Base-by-base conservation (phyloP, 2,797 vertebrate species). In the Sphenodon punctatus region DNA sequence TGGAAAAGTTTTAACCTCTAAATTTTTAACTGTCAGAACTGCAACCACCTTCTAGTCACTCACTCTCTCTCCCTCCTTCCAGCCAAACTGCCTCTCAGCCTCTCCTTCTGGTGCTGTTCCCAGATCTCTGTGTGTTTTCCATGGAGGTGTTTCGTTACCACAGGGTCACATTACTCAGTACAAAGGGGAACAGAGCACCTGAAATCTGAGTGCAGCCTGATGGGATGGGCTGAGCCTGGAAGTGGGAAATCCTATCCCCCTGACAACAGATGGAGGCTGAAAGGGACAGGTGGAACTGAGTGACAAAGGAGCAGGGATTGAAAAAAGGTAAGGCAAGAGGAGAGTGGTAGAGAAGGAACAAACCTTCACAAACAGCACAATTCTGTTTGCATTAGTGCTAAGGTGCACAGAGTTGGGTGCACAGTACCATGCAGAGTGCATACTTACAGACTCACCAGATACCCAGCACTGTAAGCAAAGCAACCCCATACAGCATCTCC, bases 51-150 rank as follows among this genome's bases (percentile, higher is more conserved):
- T n/a, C n/a, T 10, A 1, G 22, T 42, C 17, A 0, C 2, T 17
- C 38, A 19, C 41, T 45, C 36, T 13, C 13, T 20, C 25, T 6
- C 16, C 2, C 7, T 42, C 51, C 30, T 30, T 25, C 10, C 10
- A 15, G 5, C 13, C 6, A 32, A 4, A 42, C 3, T 4, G 9
- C n/a, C 25, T 36, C 6, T 15, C 15, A 8, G 22, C 5, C 2
- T 17, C 19, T 6, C 9, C 20, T 9, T 22, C 23, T 20, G n/a
- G 6, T 66, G 7, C 22, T 19, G 46, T 42, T 17, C 23, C 41
- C 67, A 6, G 17, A 0, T 14, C 23, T 10, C 14, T 3, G 32
- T 3, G 8, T 4, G 9, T 2, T 1, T 6, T 3, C 30, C 48
- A 43, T 13, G 3, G 2, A 38, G 6, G 8, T 1, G 13, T 38